Evolutionary conservation across 2,113 vertebrate species (phyloP).

Genomic region (Eonycteris spelaea): DNA sequence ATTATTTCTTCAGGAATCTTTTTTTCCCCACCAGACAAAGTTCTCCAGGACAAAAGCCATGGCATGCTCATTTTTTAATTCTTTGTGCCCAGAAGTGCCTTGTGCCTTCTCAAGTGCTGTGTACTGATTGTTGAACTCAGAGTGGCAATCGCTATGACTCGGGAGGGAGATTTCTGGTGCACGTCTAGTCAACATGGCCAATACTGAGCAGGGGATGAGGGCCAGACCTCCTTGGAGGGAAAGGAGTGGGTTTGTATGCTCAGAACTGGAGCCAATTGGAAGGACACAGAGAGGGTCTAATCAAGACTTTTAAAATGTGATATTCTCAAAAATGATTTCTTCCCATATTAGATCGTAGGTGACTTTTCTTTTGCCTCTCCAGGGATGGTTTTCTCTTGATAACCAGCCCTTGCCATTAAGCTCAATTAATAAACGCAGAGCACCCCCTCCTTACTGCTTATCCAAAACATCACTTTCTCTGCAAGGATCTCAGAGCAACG

Average conservation of each 20-base stretch:
- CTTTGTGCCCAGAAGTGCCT: neutral
- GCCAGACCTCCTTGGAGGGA: neutral
- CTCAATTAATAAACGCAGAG: neutral
- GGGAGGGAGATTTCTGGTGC: neutral
- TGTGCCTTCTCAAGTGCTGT: neutral
- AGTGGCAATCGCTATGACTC: neutral
- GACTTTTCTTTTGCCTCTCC: neutral
- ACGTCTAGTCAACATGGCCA: neutral
- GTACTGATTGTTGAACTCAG: neutral
- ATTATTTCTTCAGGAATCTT: conserved; percentile 19
- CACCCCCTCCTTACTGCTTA: neutral
- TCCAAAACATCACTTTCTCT: neutral
- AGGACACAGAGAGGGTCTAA: neutral
- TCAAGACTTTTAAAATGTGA: neutral
- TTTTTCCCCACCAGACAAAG: neutral
- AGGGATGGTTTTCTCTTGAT: neutral
- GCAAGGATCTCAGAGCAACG: neutral
- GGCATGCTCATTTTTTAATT: neutral
- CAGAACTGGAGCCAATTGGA: neutral
- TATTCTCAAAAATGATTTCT: neutral
- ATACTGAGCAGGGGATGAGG: neutral
- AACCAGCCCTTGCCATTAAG: neutral
- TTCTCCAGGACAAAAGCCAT: neutral
- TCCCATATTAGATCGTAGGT: neutral
- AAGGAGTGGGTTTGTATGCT: neutral